Base-by-base conservation (phyloP, 2,797 vertebrate species). In the Intellagama lesueurii region DNA sequence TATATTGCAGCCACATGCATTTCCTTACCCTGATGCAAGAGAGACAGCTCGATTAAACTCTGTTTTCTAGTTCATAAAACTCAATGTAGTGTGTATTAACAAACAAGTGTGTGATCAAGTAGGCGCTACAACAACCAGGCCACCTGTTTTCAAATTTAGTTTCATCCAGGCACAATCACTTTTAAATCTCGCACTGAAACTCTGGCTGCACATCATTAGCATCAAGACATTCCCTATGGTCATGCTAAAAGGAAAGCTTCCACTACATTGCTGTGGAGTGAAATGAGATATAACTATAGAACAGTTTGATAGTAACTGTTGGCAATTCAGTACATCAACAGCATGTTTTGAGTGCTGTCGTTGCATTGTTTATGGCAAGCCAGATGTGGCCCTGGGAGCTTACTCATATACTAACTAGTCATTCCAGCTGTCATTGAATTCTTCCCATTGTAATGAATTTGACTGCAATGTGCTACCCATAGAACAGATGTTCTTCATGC, bases 141-240 rank as follows among this genome's bases (percentile, higher is more conserved):
- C 52, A 70, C 86, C 73, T 90, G 85, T 82, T 90, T 87, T 87
- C 81, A 90, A 87, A 47, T 84, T 79, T 78, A 83, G 35, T 87
- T 83, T 73, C 81, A 84, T 66, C 30, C 56, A 83, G 75, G 81
- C 66, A 30, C 83, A 78, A 84, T 84, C 86, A 80, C n/a, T 83
- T 77, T 47, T 89, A 60, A 52, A 85, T n/a, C 1, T 84, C 64
- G 78, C 69, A 68, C 32, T 49, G 68, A 78, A 87, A 79, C 44
- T 83, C 64, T 32, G 35, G 44, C 72, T 60, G 68, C 32, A 77
- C 73, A 77, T 83, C 66, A 83, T 78, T 79, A 90, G 30, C 75
- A 84, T 84, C 68, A 72, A 83, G 81, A 73, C 24, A 6, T 19
- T 70, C 80, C 84, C 75, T 64, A 5, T 83, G 72, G 82, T 70